These are phyloP conservation scores for Trypoxylon attenuatum DNA, from an alignment of 2,888 invertebrate genomes.

Conservation along the genomic window DNA sequence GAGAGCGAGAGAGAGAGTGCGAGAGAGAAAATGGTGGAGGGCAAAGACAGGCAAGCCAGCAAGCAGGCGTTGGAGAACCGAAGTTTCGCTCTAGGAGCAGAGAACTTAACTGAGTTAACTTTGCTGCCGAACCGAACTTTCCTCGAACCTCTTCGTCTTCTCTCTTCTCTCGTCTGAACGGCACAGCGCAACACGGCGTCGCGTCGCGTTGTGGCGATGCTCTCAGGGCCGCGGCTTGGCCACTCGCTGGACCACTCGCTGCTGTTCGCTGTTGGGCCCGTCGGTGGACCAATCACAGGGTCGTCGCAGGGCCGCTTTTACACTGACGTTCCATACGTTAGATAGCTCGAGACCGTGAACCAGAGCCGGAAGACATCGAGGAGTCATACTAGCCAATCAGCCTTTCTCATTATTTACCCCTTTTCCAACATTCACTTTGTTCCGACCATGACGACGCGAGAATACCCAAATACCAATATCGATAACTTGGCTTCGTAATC, in stretches of 20 bases:
- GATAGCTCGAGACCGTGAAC: conserved; percentile 27
- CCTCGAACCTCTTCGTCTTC: conserved; percentile 71
- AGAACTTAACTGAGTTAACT: conserved; percentile 75
- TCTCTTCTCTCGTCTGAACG: conserved; percentile 25
- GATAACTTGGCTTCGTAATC: conserved; percentile 55
- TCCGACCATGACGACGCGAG: conserved; percentile 44
- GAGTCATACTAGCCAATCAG: too few relatives aligned
- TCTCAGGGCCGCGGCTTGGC: conserved; percentile 3
- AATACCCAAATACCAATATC: conserved; percentile 52
- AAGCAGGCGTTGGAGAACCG: conserved; percentile 61
- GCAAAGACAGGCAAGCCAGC: conserved; percentile 31
- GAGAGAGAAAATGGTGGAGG: conserved; percentile 23
- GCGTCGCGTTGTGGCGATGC: too few relatives aligned
- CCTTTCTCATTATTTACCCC: conserved; percentile 37
- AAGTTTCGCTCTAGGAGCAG: conserved; percentile 71
- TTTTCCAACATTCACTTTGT: conserved; percentile 33
- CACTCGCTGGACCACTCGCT: conserved; percentile 33
- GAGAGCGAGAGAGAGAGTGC: conserved; percentile 3
- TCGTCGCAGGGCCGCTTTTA: background rate
- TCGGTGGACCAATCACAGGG: background rate
- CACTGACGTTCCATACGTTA: background rate
- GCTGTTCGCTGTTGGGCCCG: conserved; percentile 44
- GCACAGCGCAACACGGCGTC: too few relatives aligned
- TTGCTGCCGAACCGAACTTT: conserved; percentile 74
- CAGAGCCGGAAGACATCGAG: conserved; percentile 48